Base-by-base conservation (phyloP, 1,140 invertebrate genomes). In the Dreissena polymorpha region DNA sequence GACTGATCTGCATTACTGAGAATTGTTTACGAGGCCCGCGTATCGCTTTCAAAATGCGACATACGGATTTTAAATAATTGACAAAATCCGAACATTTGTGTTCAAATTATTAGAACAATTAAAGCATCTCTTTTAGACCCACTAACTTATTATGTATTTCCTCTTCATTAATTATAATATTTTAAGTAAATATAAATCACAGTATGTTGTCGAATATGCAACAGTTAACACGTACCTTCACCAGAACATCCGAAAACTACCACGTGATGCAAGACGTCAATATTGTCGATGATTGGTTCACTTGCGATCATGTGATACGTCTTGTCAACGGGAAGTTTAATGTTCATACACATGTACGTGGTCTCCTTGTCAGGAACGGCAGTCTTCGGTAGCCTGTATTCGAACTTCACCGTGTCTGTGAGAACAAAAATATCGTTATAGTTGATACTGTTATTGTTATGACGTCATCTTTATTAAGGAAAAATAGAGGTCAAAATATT, bases 191-290 rank as follows among this genome's bases (percentile, higher is more conserved):
- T n/a, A 18, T 5, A 60, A 3, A 60, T n/a, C 10, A 6, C 2
- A 60, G 21, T 12, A 10, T 23, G 2, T 5, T 60, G 6, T 18
- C 16, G 21, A 2, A 18, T 18, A 23, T 23, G 21, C 57, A 23
- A n/a, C 3, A 60, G 57, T n/a, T 60, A 29, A 18, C 60, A 53
- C 76, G 70, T 85, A 57, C 74, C 67, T 29, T 60, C 57, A 51
- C 67, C 73, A 23, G 16, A 13, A 39, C 88, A 89, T 23, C 86
- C 83, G 71, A 85, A 88, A n/a, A 88, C 49, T 8, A 89, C 49
- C 69, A 88, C 85, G 55, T 89, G 88, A 76, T 89, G 88, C 79
- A 89, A 85, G 49, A 89, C 76, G 60, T 86, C 83, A 14, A 67
- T 39, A 73, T 86, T 88, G 57, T 74, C 76, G 64, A 89, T 85